A percentile compares a stretch with the other conserved stretches of the same genome.
Evolutionary conservation across 2,797 vertebrate species (phyloP).

Genomic region (Leuciscus waleckii): DNA sequence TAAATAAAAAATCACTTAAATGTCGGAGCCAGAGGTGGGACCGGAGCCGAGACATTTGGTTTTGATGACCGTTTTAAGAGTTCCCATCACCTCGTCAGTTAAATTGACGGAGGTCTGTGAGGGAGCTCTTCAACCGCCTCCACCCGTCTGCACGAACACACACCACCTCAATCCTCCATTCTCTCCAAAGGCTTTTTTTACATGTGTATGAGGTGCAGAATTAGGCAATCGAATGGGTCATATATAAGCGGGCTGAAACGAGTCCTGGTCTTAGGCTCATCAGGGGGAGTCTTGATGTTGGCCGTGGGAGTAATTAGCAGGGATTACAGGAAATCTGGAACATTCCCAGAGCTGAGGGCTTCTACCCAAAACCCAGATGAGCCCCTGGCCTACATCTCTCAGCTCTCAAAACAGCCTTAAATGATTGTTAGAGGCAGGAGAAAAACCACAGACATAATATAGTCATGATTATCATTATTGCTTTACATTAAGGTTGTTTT

Average conservation of each 20-base stretch:
- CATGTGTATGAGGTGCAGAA: slow-evolving; percentile 62
- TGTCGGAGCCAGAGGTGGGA: slow-evolving; percentile 4
- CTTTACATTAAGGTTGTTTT: neutral
- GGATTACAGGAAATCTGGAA: slow-evolving; percentile 76
- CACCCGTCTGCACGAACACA: slow-evolving; percentile 45
- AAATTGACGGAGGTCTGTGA: slow-evolving; percentile 56
- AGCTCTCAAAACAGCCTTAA: slow-evolving; percentile 61
- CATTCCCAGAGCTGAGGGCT: slow-evolving; percentile 65
- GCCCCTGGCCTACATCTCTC: slow-evolving; percentile 70
- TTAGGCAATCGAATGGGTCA: slow-evolving; percentile 68
- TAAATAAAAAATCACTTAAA: neutral
- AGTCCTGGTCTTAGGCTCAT: slow-evolving; percentile 63
- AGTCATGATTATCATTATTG: slow-evolving; percentile 61
- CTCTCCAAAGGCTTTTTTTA: slow-evolving; percentile 66
- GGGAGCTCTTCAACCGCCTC: slow-evolving; percentile 47
- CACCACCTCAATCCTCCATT: slow-evolving; percentile 53
- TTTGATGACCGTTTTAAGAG: slow-evolving; percentile 65
- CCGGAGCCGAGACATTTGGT: slow-evolving; percentile 62
- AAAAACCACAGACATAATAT: slow-evolving; percentile 57
- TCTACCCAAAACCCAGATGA: slow-evolving; percentile 73
- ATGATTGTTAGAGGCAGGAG: slow-evolving; percentile 55
- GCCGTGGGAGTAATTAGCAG: slow-evolving; percentile 78
- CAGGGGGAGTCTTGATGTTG: slow-evolving; percentile 68
- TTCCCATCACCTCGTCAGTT: slow-evolving; percentile 61
- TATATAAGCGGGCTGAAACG: slow-evolving; percentile 69